phyloP scores from a whole-genome alignment of 2,888 invertebrate genomes.

The Neoaliturus tenellus region DNA sequence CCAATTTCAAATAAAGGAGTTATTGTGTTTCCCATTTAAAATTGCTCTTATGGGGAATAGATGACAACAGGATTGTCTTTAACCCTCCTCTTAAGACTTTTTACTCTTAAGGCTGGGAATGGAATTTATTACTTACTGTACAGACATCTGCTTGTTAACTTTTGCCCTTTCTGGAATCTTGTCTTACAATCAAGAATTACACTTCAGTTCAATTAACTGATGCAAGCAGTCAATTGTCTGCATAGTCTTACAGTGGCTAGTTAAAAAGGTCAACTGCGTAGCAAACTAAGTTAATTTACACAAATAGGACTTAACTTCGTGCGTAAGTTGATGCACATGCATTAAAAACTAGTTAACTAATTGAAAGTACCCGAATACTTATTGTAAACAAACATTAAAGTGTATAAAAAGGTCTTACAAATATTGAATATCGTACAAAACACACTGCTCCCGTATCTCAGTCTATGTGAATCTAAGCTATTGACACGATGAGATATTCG shows the following conservation, averaged over 20 bases:
- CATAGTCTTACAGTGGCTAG: not conserved
- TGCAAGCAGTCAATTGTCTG: too few relatives aligned
- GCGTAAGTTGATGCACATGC: not conserved
- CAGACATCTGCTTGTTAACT: too few relatives aligned
- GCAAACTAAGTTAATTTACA: not conserved
- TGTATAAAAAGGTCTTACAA: constrained; percentile 17
- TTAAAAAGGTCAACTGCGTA: not conserved
- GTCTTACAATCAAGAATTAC: too few relatives aligned
- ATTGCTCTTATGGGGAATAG: too few relatives aligned
- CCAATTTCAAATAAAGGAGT: too few relatives aligned
- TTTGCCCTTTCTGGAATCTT: too few relatives aligned
- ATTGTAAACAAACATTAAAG: not conserved
- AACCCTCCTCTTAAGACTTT: too few relatives aligned
- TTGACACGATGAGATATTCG: not conserved
- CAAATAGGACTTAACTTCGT: constrained; percentile 12
- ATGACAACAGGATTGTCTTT: too few relatives aligned
- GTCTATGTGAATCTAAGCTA: constrained; percentile 15
- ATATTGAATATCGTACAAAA: constrained; percentile 27
- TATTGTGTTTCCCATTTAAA: too few relatives aligned
- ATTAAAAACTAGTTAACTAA: constrained; percentile 9
- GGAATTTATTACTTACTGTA: too few relatives aligned
- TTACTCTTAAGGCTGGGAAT: too few relatives aligned
- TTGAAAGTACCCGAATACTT: not conserved
- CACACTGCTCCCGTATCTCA: constrained; percentile 13
- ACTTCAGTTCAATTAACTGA: too few relatives aligned